Evolutionary conservation across 2,113 vertebrate species (phyloP).

Genomic region (Caranx melampygus): DNA sequence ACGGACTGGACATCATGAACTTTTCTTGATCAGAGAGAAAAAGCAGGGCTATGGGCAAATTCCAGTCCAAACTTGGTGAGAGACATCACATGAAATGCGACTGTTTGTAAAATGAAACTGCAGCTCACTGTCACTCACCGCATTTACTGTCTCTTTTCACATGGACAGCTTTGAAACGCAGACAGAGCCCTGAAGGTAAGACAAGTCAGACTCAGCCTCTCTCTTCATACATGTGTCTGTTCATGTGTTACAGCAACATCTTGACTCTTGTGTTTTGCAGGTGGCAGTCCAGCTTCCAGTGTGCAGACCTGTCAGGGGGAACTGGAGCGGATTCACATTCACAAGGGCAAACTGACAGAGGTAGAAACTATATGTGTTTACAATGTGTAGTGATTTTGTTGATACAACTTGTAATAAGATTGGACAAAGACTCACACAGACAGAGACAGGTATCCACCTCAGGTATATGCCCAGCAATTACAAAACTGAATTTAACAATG

Average conservation of each 20-base stretch:
- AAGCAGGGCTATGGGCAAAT: constrained; percentile 68
- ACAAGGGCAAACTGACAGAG: constrained; percentile 54
- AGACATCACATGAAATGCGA: not conserved
- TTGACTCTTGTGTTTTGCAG: constrained; percentile 39
- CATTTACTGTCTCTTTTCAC: constrained; percentile 12
- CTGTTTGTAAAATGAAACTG: not conserved
- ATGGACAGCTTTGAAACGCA: constrained; percentile 65
- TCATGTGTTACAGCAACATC: not conserved
- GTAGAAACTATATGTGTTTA: constrained; percentile 17
- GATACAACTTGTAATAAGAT: not conserved
- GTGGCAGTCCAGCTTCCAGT: constrained; percentile 65
- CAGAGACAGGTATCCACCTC: not conserved
- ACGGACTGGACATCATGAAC: constrained; percentile 4
- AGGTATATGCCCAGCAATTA: not conserved
- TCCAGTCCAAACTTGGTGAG: constrained; percentile 78
- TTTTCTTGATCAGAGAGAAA: constrained; percentile 14
- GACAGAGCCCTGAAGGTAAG: constrained; percentile 79
- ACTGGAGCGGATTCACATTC: constrained; percentile 19
- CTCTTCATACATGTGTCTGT: not conserved
- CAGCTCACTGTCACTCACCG: not conserved
- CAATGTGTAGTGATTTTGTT: not conserved
- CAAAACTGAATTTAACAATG: not conserved
- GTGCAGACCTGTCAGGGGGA: constrained; percentile 58
- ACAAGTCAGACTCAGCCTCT: too few species aligned
- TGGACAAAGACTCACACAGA: not conserved